phyloP scores from a whole-genome alignment of 1,140 invertebrate genomes.

The Drosophila ficusphila region DNA sequence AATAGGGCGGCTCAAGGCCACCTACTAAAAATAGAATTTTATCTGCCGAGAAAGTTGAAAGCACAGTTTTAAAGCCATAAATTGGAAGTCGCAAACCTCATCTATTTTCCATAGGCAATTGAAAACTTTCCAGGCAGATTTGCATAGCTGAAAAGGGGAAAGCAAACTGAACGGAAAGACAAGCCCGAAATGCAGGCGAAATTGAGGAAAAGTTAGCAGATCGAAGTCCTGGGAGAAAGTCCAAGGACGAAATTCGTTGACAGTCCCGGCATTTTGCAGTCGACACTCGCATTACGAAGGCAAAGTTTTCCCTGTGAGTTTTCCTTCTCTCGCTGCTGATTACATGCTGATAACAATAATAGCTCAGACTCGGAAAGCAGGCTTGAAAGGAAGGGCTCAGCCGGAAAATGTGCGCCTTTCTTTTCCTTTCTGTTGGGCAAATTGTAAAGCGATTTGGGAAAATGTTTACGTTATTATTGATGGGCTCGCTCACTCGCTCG shows the following conservation, averaged over 20 bases:
- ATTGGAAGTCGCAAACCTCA: constrained; percentile 36
- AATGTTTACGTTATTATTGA: constrained; percentile 77
- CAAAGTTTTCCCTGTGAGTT: constrained; percentile 40
- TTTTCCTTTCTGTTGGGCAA: constrained; percentile 29
- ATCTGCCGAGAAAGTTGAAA: background rate
- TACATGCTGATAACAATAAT: constrained; percentile 64
- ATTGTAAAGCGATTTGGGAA: constrained; percentile 76
- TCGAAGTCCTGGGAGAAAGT: constrained; percentile 16
- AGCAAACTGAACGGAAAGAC: constrained; percentile 7
- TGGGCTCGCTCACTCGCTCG: constrained; percentile 14
- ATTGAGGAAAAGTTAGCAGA: constrained; percentile 25
- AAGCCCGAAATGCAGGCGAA: constrained; percentile 27
- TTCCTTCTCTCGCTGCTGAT: constrained; percentile 33
- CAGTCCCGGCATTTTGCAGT: constrained; percentile 31
- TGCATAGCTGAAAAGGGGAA: constrained; percentile 23
- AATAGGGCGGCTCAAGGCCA: constrained; percentile 28
- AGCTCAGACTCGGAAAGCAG: constrained; percentile 33
- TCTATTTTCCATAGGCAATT: constrained; percentile 44
- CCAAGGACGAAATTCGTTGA: constrained; percentile 31
- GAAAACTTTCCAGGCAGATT: constrained; percentile 43
- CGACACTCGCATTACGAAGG: constrained; percentile 41
- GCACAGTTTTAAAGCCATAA: constrained; percentile 9
- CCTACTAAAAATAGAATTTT: constrained; percentile 30
- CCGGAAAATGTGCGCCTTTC: constrained; percentile 51
- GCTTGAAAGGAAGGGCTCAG: constrained; percentile 16